These are phyloP conservation scores for Dinoponera quadriceps DNA, from an alignment of 1,140 invertebrate genomes.

Conservation along the genomic window DNA sequence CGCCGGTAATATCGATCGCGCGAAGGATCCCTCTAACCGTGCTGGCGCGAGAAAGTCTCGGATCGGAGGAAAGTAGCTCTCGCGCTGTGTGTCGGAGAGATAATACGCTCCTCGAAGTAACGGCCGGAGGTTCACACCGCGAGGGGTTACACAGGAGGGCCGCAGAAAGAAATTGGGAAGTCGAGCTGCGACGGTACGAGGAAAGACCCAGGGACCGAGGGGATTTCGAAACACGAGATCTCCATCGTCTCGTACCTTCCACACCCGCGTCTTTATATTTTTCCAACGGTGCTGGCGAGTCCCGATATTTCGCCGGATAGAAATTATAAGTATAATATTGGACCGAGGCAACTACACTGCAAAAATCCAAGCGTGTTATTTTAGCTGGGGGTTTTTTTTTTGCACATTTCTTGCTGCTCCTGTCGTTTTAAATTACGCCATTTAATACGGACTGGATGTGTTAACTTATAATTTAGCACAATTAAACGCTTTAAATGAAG, in stretches of 20 bases:
- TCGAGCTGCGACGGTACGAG: neutral
- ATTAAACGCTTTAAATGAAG: no score
- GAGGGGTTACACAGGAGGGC: neutral
- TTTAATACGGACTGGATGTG: no score
- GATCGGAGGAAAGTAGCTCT: slow-evolving; percentile 30
- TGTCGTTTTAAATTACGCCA: no score
- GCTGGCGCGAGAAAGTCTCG: neutral
- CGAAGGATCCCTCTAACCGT: neutral
- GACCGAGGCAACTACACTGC: neutral
- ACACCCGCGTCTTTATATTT: slow-evolving; percentile 5
- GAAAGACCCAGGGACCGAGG: slow-evolving; percentile 38
- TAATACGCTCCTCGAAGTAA: slow-evolving; percentile 51
- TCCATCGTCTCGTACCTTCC: neutral
- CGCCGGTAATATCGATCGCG: neutral
- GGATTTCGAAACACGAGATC: slow-evolving; percentile 59
- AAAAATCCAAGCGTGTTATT: no score
- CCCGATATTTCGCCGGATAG: slow-evolving; percentile 2
- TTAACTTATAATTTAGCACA: no score
- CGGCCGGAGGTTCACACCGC: slow-evolving; percentile 42
- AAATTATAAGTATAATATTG: neutral
- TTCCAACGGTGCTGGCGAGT: neutral
- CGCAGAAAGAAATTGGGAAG: slow-evolving; percentile 45
- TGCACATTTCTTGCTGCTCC: no score
- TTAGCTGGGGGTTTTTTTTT: no score
- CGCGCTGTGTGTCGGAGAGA: slow-evolving; percentile 17